Conservation (phyloP, 2,888 invertebrate species). For the Yponomeuta plumbellus region DNA sequence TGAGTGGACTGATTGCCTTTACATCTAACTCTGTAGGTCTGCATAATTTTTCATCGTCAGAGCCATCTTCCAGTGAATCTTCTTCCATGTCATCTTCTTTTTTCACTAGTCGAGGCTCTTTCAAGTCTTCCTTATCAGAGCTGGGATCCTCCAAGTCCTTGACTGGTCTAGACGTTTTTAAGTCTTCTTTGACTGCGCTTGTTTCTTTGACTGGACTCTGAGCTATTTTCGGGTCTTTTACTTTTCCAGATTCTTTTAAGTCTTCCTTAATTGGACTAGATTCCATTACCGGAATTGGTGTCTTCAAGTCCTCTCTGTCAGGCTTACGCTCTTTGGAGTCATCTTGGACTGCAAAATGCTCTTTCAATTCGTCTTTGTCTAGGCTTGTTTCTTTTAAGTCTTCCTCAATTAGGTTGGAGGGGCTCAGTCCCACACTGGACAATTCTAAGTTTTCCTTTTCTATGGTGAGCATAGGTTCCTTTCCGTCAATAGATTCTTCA, state of each 20-base stretch:
- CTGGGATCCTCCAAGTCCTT: too few species aligned
- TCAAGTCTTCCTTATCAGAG: neutral
- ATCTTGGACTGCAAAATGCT: neutral
- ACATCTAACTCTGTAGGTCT: slow-evolving; percentile 5
- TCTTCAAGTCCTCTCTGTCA: neutral
- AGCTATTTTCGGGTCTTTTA: neutral
- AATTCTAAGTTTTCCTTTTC: too few species aligned
- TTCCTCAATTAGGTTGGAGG: too few species aligned
- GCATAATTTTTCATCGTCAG: neutral
- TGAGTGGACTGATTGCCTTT: neutral
- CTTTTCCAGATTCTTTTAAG: neutral
- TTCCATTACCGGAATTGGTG: neutral
- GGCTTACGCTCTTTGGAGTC: neutral
- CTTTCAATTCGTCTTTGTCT: neutral
- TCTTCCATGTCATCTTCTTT: neutral
- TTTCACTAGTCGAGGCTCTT: neutral
- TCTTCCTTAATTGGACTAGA: slow-evolving; percentile 19
- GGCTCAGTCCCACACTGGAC: too few species aligned
- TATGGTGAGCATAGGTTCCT: too few species aligned
- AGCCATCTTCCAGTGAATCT: neutral
- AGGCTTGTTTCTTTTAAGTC: neutral
- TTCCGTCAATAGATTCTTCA: too few species aligned
- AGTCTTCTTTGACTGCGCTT: neutral
- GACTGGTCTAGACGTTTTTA: neutral
- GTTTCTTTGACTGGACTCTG: neutral